Percentiles rank a stretch among this genome's conserved stretches.
phyloP scores from a whole-genome alignment of 2,888 invertebrate genomes.

The Monochamus alternatus region DNA sequence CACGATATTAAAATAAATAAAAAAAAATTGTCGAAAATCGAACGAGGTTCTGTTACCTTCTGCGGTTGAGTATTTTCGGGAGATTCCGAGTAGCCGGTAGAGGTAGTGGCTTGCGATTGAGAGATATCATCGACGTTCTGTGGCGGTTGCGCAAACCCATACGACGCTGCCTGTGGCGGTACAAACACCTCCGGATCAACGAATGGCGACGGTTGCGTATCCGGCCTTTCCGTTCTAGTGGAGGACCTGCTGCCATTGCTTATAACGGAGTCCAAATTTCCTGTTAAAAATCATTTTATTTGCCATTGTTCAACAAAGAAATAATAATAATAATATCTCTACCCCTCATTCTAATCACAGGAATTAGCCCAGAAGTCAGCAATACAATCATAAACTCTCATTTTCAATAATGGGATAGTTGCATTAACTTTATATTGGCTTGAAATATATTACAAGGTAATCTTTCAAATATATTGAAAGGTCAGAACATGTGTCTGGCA shows the following conservation, averaged over 20 bases:
- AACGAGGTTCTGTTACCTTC: slow-evolving; percentile 5
- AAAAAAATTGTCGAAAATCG: neutral
- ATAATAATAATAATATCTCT: too few relatives aligned
- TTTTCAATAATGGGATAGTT: too few relatives aligned
- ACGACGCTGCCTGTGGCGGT: slow-evolving; percentile 16
- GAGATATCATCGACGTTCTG: neutral
- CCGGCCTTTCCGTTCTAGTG: slow-evolving; percentile 38
- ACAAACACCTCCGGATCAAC: slow-evolving; percentile 15
- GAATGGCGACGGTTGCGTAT: slow-evolving; percentile 22
- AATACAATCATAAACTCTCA: too few relatives aligned
- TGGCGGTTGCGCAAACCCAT: slow-evolving; percentile 10
- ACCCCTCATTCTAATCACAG: too few relatives aligned
- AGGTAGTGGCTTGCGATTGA: slow-evolving; percentile 50
- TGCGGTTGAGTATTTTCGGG: neutral
- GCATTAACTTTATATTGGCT: too few relatives aligned
- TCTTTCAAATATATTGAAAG: too few relatives aligned
- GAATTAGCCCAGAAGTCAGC: too few relatives aligned
- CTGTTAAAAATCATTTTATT: slow-evolving; percentile 29
- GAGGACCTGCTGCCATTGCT: slow-evolving; percentile 45
- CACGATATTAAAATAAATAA: slow-evolving; percentile 2
- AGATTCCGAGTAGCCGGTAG: slow-evolving; percentile 34
- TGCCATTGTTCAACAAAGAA: too few relatives aligned
- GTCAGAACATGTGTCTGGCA: too few relatives aligned
- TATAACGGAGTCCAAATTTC: slow-evolving; percentile 58
- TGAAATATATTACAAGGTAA: too few relatives aligned